These are phyloP conservation scores for Bettongia penicillata DNA, from an alignment of 2,113 vertebrate genomes.

Conservation along the genomic window DNA sequence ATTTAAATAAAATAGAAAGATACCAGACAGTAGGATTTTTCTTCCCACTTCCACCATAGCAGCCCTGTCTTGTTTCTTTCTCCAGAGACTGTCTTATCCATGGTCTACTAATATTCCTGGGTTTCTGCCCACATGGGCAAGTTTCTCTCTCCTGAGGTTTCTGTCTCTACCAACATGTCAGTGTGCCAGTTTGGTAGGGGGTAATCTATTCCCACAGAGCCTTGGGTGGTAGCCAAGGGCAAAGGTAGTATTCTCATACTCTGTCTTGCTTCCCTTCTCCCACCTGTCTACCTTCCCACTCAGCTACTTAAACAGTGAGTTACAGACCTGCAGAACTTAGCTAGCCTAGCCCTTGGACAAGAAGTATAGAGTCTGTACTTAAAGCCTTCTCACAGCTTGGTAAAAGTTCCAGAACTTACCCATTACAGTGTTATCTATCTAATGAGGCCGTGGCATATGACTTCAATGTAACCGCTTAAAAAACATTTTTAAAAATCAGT, in stretches of 20 bases:
- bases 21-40: background rate
- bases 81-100: background rate
- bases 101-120: background rate
- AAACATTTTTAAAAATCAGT: background rate
- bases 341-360: background rate
- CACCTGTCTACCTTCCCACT: background rate
- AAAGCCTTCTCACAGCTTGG: background rate
- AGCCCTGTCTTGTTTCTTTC: background rate
- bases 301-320: background rate
- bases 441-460: background rate
- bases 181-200: background rate
- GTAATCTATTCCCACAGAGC: background rate
- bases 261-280: background rate
- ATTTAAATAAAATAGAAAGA: background rate
- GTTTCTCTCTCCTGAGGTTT: background rate
- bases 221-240: background rate
- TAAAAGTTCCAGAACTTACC: background rate
- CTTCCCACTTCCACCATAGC: background rate
- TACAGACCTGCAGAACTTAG: background rate
- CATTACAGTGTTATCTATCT: background rate
- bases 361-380: background rate
- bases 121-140: background rate
- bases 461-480: background rate
- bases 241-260: background rate
- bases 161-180: background rate